Percentiles rank a stretch among this genome's conserved stretches.
These are phyloP conservation scores for Colletes latitarsis DNA, from an alignment of 1,140 invertebrate genomes.

Conservation along the genomic window DNA sequence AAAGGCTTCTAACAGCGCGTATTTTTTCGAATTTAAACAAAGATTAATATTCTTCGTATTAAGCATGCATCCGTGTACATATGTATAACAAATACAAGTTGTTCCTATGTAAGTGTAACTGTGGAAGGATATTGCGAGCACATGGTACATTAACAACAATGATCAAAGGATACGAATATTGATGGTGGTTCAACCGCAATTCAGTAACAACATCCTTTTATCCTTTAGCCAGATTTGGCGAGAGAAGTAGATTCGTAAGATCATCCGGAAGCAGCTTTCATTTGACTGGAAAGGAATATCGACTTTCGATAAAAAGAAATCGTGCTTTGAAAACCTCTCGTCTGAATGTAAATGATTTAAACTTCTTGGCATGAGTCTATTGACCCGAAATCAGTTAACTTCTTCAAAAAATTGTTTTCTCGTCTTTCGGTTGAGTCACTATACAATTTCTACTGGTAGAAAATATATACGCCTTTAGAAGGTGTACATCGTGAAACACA, in stretches of 20 bases:
- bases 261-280: conserved; percentile 60
- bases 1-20: too few species aligned
- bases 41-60: too few species aligned
- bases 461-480: too few species aligned
- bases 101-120: neutral
- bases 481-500: too few species aligned
- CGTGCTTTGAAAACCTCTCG: conserved; percentile 67
- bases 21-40: too few species aligned
- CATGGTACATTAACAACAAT: conserved; percentile 49
- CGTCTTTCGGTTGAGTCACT: too few species aligned
- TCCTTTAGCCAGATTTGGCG: conserved; percentile 44
- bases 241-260: conserved; percentile 58
- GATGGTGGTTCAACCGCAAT: conserved; percentile 32
- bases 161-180: conserved; percentile 42
- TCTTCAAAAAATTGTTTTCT: neutral
- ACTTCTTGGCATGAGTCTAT: conserved; percentile 45
- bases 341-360: conserved; percentile 63
- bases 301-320: conserved; percentile 72
- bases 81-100: too few species aligned
- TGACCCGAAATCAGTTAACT: conserved; percentile 19
- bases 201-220: conserved; percentile 37
- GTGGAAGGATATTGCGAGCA: conserved; percentile 6
- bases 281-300: conserved; percentile 66
- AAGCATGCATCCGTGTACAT: too few species aligned
- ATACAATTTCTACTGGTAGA: too few species aligned